Percentiles rank a stretch among this genome's conserved stretches.
Conservation (phyloP, 2,888 invertebrate species). For the Tinea trinotella region DNA sequence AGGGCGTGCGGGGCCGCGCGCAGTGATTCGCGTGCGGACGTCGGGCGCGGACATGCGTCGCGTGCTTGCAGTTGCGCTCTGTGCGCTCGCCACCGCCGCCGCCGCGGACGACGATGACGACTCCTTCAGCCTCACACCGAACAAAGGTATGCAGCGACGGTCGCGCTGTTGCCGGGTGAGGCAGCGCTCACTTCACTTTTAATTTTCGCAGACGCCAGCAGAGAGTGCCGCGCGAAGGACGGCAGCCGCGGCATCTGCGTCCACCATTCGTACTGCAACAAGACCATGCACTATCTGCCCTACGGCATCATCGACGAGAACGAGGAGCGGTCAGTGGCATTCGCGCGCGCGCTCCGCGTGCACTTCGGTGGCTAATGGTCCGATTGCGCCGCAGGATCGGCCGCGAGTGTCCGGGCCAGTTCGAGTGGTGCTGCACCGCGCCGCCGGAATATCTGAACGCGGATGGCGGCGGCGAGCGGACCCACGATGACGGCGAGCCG, state of each 20-base stretch:
- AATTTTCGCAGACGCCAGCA: too few relatives aligned
- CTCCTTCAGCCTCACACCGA: background rate
- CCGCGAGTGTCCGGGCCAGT: background rate
- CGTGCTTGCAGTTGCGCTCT: background rate
- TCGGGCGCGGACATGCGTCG: background rate
- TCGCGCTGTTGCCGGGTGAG: too few relatives aligned
- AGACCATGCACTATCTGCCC: constrained; percentile 5
- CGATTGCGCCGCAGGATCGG: background rate
- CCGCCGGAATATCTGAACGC: constrained; percentile 22
- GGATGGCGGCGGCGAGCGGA: constrained; percentile 22
- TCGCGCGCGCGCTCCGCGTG: background rate
- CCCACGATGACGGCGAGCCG: constrained; percentile 16
- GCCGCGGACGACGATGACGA: background rate
- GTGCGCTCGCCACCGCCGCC: background rate
- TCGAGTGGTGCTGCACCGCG: constrained; percentile 16
- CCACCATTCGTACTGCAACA: background rate
- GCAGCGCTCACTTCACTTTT: too few relatives aligned
- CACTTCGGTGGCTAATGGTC: background rate
- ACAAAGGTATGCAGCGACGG: too few relatives aligned
- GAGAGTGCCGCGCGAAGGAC: background rate
- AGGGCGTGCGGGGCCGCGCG: background rate
- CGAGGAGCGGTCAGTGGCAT: constrained; percentile 1
- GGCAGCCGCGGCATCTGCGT: background rate
- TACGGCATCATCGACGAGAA: constrained; percentile 2
- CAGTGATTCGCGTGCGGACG: background rate